Conservation (phyloP, 2,797 vertebrate genomes). For the Myotis pilosus region DNA sequence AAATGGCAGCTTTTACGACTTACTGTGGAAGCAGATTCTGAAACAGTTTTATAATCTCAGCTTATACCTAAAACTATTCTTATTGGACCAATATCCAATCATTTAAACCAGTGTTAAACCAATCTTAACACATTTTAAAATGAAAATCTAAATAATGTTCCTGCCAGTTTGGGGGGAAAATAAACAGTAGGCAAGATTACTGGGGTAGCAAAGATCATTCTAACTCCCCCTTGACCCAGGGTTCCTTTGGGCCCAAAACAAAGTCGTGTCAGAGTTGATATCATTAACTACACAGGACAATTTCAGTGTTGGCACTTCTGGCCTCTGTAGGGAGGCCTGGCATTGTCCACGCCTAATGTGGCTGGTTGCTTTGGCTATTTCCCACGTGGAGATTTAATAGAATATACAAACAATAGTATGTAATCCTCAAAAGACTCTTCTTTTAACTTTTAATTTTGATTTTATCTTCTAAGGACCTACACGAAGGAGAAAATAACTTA, state of each 20-base stretch:
- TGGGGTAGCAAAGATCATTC: neutral
- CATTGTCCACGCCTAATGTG: neutral
- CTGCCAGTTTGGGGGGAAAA: neutral
- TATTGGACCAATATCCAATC: neutral
- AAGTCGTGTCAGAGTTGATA: neutral
- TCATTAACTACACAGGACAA: neutral
- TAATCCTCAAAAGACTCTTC: neutral
- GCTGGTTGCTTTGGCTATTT: neutral
- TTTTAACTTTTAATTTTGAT: neutral
- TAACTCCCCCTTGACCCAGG: neutral
- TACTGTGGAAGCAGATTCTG: neutral
- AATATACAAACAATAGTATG: neutral
- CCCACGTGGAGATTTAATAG: neutral
- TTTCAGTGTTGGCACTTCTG: neutral
- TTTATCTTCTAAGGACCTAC: neutral
- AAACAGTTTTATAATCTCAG: slow-evolving; percentile 4
- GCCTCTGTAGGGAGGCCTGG: neutral
- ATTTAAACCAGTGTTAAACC: neutral
- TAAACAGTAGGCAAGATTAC: neutral
- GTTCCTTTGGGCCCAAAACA: neutral
- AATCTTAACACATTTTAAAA: neutral
- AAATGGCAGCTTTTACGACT: slow-evolving; percentile 7
- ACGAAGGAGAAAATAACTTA: neutral
- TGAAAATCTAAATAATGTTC: neutral
- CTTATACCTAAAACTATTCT: neutral